Conservation (phyloP, 2,113 vertebrate species). For the Solea senegalensis region DNA sequence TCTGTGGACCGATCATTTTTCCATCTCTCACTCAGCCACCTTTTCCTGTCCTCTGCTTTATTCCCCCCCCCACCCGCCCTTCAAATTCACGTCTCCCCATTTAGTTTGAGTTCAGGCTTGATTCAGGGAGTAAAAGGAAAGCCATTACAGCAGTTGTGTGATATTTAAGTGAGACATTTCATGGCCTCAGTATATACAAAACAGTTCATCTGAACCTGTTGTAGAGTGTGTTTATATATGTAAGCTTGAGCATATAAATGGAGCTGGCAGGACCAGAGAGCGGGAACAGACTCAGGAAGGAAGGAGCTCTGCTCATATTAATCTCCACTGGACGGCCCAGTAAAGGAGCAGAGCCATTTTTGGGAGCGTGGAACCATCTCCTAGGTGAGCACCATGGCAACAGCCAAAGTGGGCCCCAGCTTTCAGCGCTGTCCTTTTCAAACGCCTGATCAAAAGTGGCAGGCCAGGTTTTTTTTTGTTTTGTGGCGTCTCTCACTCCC, state of each 20-base stretch:
- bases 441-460: slow-evolving; percentile 72
- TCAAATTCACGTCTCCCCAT: neutral
- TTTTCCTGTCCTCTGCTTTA: neutral
- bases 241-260: slow-evolving; percentile 46
- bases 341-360: slow-evolving; percentile 76
- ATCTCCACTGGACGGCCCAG: slow-evolving; percentile 68
- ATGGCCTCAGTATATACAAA: neutral
- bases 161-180: slow-evolving; percentile 12
- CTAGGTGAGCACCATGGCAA: slow-evolving; percentile 81
- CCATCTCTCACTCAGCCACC: slow-evolving; percentile 6
- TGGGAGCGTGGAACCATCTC: slow-evolving; percentile 77
- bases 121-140: slow-evolving; percentile 20
- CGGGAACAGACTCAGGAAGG: slow-evolving; percentile 69
- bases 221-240: slow-evolving; percentile 7
- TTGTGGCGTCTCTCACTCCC: slow-evolving; percentile 48
- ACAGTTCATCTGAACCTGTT: slow-evolving; percentile 6
- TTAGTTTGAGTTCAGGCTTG: slow-evolving; percentile 23
- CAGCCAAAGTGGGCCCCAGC: slow-evolving; percentile 72
- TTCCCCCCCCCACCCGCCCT: slow-evolving; percentile 3
- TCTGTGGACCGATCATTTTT: slow-evolving; percentile 2
- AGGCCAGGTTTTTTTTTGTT: slow-evolving; percentile 78
- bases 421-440: slow-evolving; percentile 75
- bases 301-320: slow-evolving; percentile 71
- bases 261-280: slow-evolving; percentile 55
- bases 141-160: slow-evolving; percentile 13